Evolutionary conservation across 2,113 vertebrate genomes (phyloP), one percentile per base, ranked within the genome.

Genomic region (Laterallus jamaicensis): DNA sequence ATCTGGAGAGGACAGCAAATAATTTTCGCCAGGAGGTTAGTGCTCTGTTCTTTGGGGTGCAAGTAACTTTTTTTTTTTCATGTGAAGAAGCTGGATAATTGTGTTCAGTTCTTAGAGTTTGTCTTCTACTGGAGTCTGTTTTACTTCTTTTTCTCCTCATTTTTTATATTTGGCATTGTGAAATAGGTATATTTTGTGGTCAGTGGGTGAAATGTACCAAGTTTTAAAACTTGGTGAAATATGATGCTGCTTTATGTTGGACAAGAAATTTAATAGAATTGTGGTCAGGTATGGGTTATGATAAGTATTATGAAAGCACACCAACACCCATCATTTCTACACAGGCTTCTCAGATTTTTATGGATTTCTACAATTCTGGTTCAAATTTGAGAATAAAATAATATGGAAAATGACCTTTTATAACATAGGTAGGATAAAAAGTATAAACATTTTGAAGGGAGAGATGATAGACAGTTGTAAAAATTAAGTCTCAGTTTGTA

Each of bases 1-100:
- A 99, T 96, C 96, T 99, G 42, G 98, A 99, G 91, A 98, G 98
- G 97, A 99, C 99, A 19, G 98, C 99, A 50, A 97, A 91, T 93
- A 98, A 98, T 94, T 95, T 97, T 97, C 98, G 99, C 86, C 98
- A 98, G 81, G 98, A 98, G 98, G 99, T 99, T 91, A 97, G 98
- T 98, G 32, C 82, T 93, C 47, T 49, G 15, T 73, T 86, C 37
- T 59, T 70, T 28, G 50, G 59, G n/a, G 62, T 71, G 15, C 35
- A 70, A 73, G 32, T 60, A 42, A 10, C 21, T 49, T 20, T 50
- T 52, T 67, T 26, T 26, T 82, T 75, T 49, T 55, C 0, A 6
- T 92, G 21, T 21, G 9, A 69, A 77, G 24, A 74, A 81, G 68
- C 11, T 56, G 24, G 42, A 67, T 82, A 64, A 70, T 71, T 60